Percentiles rank a stretch among this genome's conserved stretches.
phyloP scores from a whole-genome alignment of 2,113 vertebrate species.

The Miniopterus natalensis region DNA sequence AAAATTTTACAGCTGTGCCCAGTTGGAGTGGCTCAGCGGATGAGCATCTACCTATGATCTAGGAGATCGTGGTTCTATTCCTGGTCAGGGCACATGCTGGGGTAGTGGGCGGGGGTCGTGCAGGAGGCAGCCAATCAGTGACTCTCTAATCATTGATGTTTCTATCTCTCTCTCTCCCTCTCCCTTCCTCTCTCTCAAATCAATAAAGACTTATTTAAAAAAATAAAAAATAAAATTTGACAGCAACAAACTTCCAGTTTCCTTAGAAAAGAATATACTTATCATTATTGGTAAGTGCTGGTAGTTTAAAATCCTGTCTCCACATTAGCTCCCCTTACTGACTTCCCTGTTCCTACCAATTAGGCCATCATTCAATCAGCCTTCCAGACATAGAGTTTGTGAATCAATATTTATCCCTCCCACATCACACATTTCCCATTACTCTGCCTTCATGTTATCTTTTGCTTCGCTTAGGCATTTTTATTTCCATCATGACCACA shows the following conservation, averaged over 20 bases:
- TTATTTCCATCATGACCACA: constrained; percentile 22
- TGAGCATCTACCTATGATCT: no score
- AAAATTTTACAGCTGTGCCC: not conserved
- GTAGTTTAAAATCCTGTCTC: not conserved
- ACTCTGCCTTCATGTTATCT: not conserved
- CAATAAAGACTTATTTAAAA: no score
- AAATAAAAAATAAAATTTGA: not conserved
- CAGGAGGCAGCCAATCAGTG: no score
- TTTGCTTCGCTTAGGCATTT: constrained; percentile 31
- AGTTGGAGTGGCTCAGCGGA: no score
- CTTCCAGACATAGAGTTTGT: not conserved
- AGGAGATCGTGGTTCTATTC: no score
- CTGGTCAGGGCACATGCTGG: no score
- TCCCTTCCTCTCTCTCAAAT: no score
- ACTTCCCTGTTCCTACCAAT: not conserved
- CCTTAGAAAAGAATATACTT: not conserved
- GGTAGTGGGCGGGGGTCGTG: no score
- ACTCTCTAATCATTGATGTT: no score
- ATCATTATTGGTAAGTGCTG: not conserved
- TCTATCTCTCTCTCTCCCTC: no score
- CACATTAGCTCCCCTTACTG: not conserved
- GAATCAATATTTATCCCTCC: constrained; percentile 1
- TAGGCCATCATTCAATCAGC: not conserved
- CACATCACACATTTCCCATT: not conserved
- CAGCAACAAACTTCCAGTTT: not conserved